These are phyloP conservation scores for Coluber constrictor DNA, from an alignment of 2,797 vertebrate genomes.

Conservation along the genomic window DNA sequence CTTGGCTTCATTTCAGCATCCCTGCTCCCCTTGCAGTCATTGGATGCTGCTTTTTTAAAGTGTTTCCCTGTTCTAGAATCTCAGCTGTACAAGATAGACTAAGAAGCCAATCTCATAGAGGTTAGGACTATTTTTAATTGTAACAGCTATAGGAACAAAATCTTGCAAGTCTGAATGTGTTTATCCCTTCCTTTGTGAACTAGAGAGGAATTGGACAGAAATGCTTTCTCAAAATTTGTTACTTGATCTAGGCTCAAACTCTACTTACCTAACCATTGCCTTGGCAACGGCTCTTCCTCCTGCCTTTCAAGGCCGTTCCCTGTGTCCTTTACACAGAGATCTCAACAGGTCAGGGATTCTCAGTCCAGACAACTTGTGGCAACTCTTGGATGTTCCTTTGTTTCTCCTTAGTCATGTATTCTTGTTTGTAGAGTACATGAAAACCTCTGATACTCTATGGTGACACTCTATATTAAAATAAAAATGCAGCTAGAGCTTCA, in stretches of 20 bases:
- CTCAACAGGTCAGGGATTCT: background rate
- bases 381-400: background rate
- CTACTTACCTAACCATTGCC: background rate
- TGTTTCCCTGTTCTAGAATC: background rate
- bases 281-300: background rate
- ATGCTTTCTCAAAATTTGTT: background rate
- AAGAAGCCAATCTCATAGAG: background rate
- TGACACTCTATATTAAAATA: background rate
- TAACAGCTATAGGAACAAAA: background rate
- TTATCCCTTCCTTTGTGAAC: background rate
- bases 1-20: background rate
- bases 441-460: background rate
- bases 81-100: background rate
- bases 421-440: background rate
- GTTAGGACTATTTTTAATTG: background rate
- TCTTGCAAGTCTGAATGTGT: background rate
- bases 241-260: background rate
- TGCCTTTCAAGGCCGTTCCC: background rate
- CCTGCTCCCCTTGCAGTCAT: background rate
- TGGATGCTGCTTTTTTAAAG: background rate
- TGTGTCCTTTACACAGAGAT: background rate
- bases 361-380: background rate
- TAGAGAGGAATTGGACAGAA: background rate
- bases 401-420: background rate
- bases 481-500: background rate